phyloP scores from a whole-genome alignment of 2,113 vertebrate genomes.

The Physeter macrocephalus region DNA sequence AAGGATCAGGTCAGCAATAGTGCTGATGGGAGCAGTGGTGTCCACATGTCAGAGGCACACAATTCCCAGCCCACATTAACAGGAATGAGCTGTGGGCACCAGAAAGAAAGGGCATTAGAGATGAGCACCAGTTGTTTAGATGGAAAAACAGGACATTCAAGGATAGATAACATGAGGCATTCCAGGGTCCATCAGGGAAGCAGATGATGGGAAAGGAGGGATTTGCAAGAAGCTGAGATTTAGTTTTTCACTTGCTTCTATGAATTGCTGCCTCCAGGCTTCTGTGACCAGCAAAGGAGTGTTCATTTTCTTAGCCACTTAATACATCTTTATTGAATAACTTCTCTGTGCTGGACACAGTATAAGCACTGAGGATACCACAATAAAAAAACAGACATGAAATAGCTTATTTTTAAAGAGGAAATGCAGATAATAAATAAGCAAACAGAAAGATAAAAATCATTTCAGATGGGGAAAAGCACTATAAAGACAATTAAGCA shows the following conservation, averaged over 20 bases:
- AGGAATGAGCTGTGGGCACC: background rate
- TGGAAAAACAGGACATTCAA: background rate
- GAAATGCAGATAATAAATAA: background rate
- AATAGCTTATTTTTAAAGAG: background rate
- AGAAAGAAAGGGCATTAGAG: background rate
- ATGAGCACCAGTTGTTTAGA: background rate
- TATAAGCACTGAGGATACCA: background rate
- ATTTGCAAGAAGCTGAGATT: background rate
- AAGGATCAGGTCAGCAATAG: background rate
- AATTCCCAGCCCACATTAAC: background rate
- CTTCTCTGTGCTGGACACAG: background rate
- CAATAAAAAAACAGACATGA: background rate
- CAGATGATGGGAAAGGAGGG: background rate
- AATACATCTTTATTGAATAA: background rate
- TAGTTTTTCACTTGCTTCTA: background rate
- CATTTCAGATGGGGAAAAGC: background rate
- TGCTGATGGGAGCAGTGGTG: background rate
- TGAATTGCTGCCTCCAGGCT: background rate
- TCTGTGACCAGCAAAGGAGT: background rate
- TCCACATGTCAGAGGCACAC: background rate
- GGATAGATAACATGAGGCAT: background rate
- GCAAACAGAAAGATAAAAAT: background rate
- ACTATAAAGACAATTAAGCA: background rate
- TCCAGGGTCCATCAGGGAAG: background rate
- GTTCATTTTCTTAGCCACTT: background rate